Percentiles rank a stretch among this genome's conserved stretches.
Conservation (phyloP, 2,113 vertebrate genomes). For the Perca flavescens region DNA sequence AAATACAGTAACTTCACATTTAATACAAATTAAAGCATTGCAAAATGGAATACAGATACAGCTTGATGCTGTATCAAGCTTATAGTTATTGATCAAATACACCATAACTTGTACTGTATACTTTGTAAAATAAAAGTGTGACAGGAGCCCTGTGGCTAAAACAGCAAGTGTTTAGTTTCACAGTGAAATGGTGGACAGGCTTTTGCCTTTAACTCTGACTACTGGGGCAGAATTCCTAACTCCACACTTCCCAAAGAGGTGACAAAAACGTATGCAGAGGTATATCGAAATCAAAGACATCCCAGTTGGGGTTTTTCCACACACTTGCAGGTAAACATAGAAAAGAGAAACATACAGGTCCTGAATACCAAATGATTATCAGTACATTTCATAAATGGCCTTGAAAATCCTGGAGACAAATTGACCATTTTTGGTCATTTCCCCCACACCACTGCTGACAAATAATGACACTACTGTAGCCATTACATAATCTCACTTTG, state of each 20-base stretch:
- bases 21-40: neutral
- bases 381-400: constrained; percentile 35
- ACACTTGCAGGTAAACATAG: constrained; percentile 7
- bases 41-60: neutral
- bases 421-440: constrained; percentile 45
- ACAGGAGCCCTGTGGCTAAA: neutral
- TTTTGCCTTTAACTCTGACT: neutral
- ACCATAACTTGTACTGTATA: neutral
- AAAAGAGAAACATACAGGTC: constrained; percentile 15
- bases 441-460: neutral
- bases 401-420: constrained; percentile 34
- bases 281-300: constrained; percentile 56
- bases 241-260: neutral
- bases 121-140: neutral
- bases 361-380: constrained; percentile 48
- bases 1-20: no score
- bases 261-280: constrained; percentile 41
- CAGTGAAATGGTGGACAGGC: constrained; percentile 7
- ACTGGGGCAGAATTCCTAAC: neutral
- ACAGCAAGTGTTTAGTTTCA: neutral
- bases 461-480: constrained; percentile 30
- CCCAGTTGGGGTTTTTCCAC: neutral
- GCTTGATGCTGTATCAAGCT: neutral
- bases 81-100: neutral
- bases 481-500: constrained; percentile 46